These are phyloP conservation scores for Cantharis rustica DNA, from an alignment of 2,888 invertebrate species.

Conservation along the genomic window DNA sequence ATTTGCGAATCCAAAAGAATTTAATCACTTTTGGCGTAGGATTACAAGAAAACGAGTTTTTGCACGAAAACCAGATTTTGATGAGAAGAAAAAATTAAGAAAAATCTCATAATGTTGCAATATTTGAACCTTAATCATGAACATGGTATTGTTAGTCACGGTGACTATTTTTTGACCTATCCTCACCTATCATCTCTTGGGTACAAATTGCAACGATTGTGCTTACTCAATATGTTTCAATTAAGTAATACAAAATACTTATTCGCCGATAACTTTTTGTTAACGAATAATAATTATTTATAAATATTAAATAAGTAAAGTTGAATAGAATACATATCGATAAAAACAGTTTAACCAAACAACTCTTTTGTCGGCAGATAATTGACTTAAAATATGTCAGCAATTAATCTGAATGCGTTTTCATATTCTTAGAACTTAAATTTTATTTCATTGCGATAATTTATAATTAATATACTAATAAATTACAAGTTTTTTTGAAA, in stretches of 20 bases:
- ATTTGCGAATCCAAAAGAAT: too few relatives aligned
- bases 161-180: background rate
- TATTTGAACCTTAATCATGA: background rate
- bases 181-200: background rate
- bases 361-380: conserved; percentile 1
- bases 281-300: background rate
- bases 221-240: background rate
- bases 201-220: background rate
- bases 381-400: background rate
- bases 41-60: background rate
- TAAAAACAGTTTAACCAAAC: background rate
- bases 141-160: background rate
- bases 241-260: background rate
- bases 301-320: background rate
- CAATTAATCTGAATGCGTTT: background rate
- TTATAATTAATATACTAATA: background rate
- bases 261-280: background rate
- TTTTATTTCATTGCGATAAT: background rate
- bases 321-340: background rate
- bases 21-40: too few relatives aligned
- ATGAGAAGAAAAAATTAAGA: too few relatives aligned
- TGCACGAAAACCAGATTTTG: too few relatives aligned
- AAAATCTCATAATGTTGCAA: background rate
- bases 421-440: background rate
- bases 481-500: background rate